Evolutionary conservation across 2,888 invertebrate genomes (phyloP).

Genomic region (Noctua janthe): DNA sequence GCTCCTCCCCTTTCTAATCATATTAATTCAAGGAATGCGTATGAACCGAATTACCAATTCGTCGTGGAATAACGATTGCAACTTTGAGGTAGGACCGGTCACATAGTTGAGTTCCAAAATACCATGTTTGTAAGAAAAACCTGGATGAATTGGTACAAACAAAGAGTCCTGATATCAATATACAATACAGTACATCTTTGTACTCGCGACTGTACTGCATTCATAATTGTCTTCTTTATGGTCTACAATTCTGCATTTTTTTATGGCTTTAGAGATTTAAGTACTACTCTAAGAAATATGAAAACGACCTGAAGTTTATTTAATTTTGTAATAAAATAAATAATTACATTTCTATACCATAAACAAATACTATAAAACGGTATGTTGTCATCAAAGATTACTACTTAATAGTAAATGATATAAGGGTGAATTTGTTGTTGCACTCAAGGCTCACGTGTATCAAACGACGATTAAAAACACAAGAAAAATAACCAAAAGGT

Average conservation of each 20-base stretch:
- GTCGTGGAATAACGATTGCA: too few relatives aligned
- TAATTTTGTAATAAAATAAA: not conserved
- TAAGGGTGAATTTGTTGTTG: too few relatives aligned
- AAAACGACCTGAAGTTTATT: not conserved
- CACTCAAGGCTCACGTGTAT: too few relatives aligned
- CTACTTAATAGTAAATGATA: too few relatives aligned
- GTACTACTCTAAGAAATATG: not conserved
- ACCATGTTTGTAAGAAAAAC: too few relatives aligned
- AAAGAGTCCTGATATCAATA: not conserved
- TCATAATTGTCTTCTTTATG: slow-evolving; percentile 24
- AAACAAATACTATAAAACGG: not conserved
- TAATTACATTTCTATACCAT: not conserved
- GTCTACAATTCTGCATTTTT: not conserved
- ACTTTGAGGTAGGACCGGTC: too few relatives aligned
- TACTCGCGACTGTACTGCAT: not conserved
- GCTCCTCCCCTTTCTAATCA: too few relatives aligned
- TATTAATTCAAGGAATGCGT: too few relatives aligned
- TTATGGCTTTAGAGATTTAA: slow-evolving; percentile 1
- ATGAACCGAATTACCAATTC: too few relatives aligned
- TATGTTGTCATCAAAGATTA: not conserved
- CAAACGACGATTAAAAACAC: not conserved
- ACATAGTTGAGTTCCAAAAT: too few relatives aligned
- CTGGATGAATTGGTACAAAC: not conserved
- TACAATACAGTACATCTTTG: not conserved
- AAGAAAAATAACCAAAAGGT: not conserved